A percentile compares a stretch with the other conserved stretches of the same genome.
phyloP scores from a whole-genome alignment of 1,140 invertebrate species.

The Zaprionus tsacasi region DNA sequence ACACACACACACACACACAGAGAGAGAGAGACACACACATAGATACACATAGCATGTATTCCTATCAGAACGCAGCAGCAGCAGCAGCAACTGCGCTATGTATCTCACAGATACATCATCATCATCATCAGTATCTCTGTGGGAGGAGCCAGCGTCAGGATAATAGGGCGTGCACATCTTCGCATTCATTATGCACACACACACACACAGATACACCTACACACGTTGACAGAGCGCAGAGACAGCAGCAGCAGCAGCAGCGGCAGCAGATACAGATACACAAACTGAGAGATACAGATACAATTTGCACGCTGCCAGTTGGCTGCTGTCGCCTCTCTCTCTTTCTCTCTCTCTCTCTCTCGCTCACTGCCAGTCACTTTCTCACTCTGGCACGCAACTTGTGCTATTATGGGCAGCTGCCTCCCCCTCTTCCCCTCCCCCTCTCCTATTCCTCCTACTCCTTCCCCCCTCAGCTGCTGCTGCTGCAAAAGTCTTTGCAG shows the following conservation, averaged over 20 bases:
- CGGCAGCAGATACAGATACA: conserved; percentile 42
- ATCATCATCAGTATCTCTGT: neutral
- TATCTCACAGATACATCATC: conserved; percentile 72
- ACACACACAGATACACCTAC: conserved; percentile 29
- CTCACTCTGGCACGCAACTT: conserved; percentile 26
- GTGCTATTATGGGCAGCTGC: conserved; percentile 31
- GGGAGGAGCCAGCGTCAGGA: conserved; percentile 79
- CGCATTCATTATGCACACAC: conserved; percentile 79
- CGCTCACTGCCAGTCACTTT: no score
- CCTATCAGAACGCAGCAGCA: conserved; percentile 72
- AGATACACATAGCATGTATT: conserved; percentile 55
- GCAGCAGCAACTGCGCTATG: conserved; percentile 48
- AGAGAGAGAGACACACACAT: no score
- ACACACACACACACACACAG: conserved; percentile 2
- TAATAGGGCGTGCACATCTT: conserved; percentile 83
- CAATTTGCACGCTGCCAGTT: conserved; percentile 20
- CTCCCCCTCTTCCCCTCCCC: neutral
- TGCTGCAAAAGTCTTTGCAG: conserved; percentile 32
- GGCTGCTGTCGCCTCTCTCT: conserved; percentile 42
- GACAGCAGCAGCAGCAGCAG: conserved; percentile 14
- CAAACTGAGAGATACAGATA: conserved; percentile 47
- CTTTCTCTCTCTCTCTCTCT: conserved; percentile 38
- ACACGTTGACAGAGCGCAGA: conserved; percentile 19
- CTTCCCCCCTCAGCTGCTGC: neutral
- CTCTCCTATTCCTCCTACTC: neutral